A percentile compares a stretch with the other conserved stretches of the same genome.
phyloP scores from a whole-genome alignment of 2,888 invertebrate species.

The Hipparchia sbordonii region DNA sequence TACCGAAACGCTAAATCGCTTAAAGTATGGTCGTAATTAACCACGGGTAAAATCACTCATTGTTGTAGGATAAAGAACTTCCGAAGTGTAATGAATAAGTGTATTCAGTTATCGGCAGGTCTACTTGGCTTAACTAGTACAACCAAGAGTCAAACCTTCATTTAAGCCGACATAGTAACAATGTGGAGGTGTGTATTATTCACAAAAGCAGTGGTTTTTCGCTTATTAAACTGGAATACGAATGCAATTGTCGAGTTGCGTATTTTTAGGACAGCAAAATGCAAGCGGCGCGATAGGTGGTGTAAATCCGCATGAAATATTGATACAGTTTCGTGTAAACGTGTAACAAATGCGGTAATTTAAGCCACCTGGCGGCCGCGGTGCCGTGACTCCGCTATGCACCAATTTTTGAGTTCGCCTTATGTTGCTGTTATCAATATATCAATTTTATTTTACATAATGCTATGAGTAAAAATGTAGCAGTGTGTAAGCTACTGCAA shows the following conservation, averaged over 20 bases:
- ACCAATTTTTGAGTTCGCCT: slow-evolving; percentile 73
- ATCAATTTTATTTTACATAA: slow-evolving; percentile 35
- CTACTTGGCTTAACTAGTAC: no score
- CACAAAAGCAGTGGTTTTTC: not conserved
- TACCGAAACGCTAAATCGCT: no score
- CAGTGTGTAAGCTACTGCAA: no score
- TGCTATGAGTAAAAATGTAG: no score
- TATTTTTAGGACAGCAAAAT: slow-evolving; percentile 47
- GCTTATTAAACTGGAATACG: slow-evolving; percentile 15
- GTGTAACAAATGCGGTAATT: slow-evolving; percentile 83
- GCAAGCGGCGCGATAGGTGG: slow-evolving; percentile 74
- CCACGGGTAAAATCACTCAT: no score
- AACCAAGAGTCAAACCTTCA: not conserved
- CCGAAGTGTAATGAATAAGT: no score
- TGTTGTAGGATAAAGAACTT: not conserved
- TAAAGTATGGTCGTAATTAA: no score
- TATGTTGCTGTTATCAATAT: slow-evolving; percentile 54
- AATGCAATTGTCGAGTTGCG: slow-evolving; percentile 26
- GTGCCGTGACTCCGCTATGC: slow-evolving; percentile 61
- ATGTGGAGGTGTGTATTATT: not conserved
- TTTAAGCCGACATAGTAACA: not conserved
- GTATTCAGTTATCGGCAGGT: no score
- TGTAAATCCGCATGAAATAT: slow-evolving; percentile 83
- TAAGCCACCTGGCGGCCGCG: slow-evolving; percentile 76
- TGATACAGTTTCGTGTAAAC: slow-evolving; percentile 83